Evolutionary conservation across 2,797 vertebrate species (phyloP), one percentile per base, ranked within the genome.

Genomic region (Gobio occitaniae): DNA sequence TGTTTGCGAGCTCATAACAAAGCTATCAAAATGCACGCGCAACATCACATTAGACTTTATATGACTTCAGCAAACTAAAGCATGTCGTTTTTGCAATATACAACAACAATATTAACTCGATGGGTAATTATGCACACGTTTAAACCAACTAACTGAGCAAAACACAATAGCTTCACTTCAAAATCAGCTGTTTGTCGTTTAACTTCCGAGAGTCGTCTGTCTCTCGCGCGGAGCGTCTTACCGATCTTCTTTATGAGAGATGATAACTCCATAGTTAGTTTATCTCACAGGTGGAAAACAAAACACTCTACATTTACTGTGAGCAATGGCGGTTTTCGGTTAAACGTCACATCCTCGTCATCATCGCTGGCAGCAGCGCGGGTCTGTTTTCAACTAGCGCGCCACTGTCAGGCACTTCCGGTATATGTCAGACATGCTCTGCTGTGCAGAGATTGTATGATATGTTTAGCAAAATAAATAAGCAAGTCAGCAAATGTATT

Each of bases 221-320:
- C 71, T 16, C 4, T 11, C 47, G 48, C 25, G 8, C 17, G 32
- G 25, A 74, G 4, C 44, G 16, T 38, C 87, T 87, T 93, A 96
- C 96, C 95, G 59, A 94, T 94, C 89, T 96, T 96, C 89, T 93
- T 95, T 81, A 96, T 94, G 29, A 96, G 91, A 0, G 91, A 69
- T 16, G 95, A 93, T 85, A 96, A 86, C 29, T 96, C 96, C 96
- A 96, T 96, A n/a, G 68, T 1, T 80, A 21, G 68, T 1, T 80
- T 41, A 69, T 15, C n/a, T 77, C 5, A 63, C 15, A 16, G 16
- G 54, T 2, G 8, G 29, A 1, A n/a, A 47, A 7, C 1, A 69
- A 32, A 16, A 11, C 36, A 47, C 25, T 54, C 36, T 47, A 19
- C 50, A 87, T 78, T 32, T 50, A 6, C 32, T 61, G 52, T 32